phyloP scores from a whole-genome alignment of 1,140 invertebrate species.

The Bombyx mori region ASM3026992v2 NC_085111.1:11388001-11388500 shows the following conservation, averaged over 20 bases:
- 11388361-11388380: slow-evolving; percentile 43
- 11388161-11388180: too few relatives aligned
- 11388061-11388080: too few relatives aligned
- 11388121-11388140: too few relatives aligned
- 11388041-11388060: too few relatives aligned
- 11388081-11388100: too few relatives aligned
- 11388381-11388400: slow-evolving; percentile 40
- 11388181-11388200: too few relatives aligned
- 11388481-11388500: slow-evolving; percentile 26
- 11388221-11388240: slow-evolving; percentile 8
- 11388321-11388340: slow-evolving; percentile 41
- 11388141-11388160: too few relatives aligned
- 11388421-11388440: slow-evolving; percentile 14
- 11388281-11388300: slow-evolving; percentile 33
- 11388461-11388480: slow-evolving; percentile 48
- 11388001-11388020: too few relatives aligned
- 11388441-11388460: slow-evolving; percentile 26
- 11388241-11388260: slow-evolving; percentile 46
- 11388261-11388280: slow-evolving; percentile 50
- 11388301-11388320: slow-evolving; percentile 39
- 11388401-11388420: slow-evolving; percentile 19
- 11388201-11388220: too few relatives aligned
- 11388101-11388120: too few relatives aligned
- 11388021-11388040: too few relatives aligned
- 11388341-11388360: slow-evolving; percentile 43